These are phyloP conservation scores for Linyphia triangularis DNA, from an alignment of 2,888 invertebrate genomes.

Conservation along the genomic window DNA sequence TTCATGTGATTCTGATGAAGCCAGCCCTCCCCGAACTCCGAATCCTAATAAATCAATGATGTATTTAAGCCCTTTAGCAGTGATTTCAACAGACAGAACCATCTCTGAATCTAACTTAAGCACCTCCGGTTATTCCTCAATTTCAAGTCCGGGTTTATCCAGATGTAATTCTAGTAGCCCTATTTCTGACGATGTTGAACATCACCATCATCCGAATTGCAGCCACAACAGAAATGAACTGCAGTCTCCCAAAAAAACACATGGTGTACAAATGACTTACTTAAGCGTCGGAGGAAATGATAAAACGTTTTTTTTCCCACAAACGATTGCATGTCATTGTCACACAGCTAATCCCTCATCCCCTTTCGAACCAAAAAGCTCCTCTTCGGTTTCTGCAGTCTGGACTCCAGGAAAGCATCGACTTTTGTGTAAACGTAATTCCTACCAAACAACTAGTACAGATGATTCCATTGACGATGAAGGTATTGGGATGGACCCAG, in stretches of 20 bases:
- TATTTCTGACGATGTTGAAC: conserved; percentile 73
- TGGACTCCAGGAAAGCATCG: conserved; percentile 58
- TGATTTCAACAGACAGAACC: conserved; percentile 81
- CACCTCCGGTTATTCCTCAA: conserved; percentile 91
- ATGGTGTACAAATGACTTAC: conserved; percentile 67
- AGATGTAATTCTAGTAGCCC: conserved; percentile 90
- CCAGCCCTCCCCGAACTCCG: conserved; percentile 83
- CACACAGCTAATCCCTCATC: conserved; percentile 47
- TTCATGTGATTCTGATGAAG: conserved; percentile 87
- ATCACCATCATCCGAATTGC: conserved; percentile 63
- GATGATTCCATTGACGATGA: conserved; percentile 83
- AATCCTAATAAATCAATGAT: conserved; percentile 79
- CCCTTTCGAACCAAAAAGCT: conserved; percentile 40
- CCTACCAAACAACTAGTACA: conserved; percentile 73
- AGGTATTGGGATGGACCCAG: conserved; percentile 87
- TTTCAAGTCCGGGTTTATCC: conserved; percentile 91
- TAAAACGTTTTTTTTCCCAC: conserved; percentile 35
- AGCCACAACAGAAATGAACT: conserved; percentile 31
- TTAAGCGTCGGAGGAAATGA: conserved; percentile 41
- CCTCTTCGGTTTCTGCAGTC: conserved; percentile 21
- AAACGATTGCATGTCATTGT: conserved; percentile 61
- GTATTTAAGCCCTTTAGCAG: conserved; percentile 75
- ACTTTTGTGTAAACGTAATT: conserved; percentile 57
- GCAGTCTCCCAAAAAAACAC: conserved; percentile 60
- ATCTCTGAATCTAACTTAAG: conserved; percentile 91